phyloP scores from a whole-genome alignment of 2,113 vertebrate species.

The Hippocampus guttulatus region DNA sequence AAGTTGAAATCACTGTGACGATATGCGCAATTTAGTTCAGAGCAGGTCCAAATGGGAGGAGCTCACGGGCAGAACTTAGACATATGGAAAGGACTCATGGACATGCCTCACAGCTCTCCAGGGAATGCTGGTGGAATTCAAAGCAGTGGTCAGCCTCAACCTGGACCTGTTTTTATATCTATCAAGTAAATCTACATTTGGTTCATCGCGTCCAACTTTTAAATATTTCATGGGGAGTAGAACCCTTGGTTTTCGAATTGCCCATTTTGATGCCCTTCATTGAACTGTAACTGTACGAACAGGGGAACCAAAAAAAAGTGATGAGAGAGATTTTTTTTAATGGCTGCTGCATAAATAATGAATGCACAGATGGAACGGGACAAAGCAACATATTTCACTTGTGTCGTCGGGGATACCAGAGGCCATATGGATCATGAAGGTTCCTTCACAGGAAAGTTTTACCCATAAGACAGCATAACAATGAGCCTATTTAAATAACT shows the following conservation, averaged over 20 bases:
- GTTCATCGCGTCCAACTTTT: too few relatives aligned
- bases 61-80: not conserved
- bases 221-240: not conserved
- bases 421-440: slow-evolving; percentile 11
- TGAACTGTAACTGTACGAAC: not conserved
- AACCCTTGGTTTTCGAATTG: not conserved
- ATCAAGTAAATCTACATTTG: too few relatives aligned
- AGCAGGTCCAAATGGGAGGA: not conserved
- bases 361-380: slow-evolving; percentile 30
- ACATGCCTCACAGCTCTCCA: not conserved
- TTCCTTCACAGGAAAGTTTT: not conserved
- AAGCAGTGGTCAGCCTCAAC: not conserved
- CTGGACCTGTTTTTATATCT: too few relatives aligned
- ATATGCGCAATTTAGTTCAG: too few relatives aligned
- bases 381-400: slow-evolving; percentile 26
- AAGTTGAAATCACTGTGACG: too few relatives aligned
- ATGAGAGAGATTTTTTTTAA: not conserved
- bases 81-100: not conserved
- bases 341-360: slow-evolving; percentile 20
- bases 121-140: not conserved
- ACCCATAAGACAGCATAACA: too few relatives aligned
- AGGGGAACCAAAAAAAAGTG: not conserved
- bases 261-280: slow-evolving; percentile 2
- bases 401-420: slow-evolving; percentile 18
- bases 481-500: not conserved